Base-by-base conservation (phyloP, 2,888 invertebrate species). In the Smittia sp. region DNA sequence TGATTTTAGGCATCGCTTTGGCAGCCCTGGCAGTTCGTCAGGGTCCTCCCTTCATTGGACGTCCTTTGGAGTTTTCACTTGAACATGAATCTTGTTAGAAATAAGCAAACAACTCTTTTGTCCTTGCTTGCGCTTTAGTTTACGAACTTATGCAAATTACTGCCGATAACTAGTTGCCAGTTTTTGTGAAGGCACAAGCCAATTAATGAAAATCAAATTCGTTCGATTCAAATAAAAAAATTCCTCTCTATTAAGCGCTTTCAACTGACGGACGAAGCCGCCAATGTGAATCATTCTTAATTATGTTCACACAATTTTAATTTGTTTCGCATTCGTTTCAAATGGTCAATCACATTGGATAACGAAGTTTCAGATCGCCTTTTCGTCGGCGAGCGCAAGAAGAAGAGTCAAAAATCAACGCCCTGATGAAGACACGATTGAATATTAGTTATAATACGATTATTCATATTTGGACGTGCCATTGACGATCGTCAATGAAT, bases 261-360 rank as follows among this genome's bases (percentile, higher is more conserved):
- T 58, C 18, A 18, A 46, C 3, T 46, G 52, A 46, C 11, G n/a
- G n/a, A 46, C 18, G 52, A 46, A 32, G 46, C 46, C 46, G 46
- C 46, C 15, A 22, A 9, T 58, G 22, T 58, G n/a, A 68, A 68
- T 68, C 41, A 41, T 68, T 68, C 68, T 68, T 46, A 68, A 68
- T 68, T 68, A 41, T 46, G 39, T 46, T 68, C 46, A 68, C 58
- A 46, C 46, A 2, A 11, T 46, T 63, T 63, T 27, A 54, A 69
- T 69, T 52, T 54, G 27, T 41, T 39, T 66, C 32, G 22, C 20
- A 18, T 68, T 68, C 63, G 22, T 69, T 69, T 25, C 69, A 18
- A 41, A 39, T 69, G 69, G 69, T 69, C 69, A 69, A 25, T 69
- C 69, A 69, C 69, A 68, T 69, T 27, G 24, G 3, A 63, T 13